phyloP scores from a whole-genome alignment of 2,113 vertebrate species.

The Megaceryle torquata region DNA sequence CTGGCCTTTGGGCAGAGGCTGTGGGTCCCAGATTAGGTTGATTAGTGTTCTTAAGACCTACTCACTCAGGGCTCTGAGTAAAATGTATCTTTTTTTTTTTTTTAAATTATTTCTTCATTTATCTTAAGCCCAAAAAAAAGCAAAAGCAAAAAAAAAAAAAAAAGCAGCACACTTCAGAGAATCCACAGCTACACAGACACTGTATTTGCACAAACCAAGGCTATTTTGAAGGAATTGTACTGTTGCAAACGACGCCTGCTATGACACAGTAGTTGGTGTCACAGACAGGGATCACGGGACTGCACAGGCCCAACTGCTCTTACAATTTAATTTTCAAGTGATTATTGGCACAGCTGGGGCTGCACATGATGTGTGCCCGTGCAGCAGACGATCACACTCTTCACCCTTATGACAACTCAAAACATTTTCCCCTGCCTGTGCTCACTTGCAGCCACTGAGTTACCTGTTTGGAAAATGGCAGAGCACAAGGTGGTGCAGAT shows the following conservation, averaged over 20 bases:
- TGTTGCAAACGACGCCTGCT: not conserved
- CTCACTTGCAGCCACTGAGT: not conserved
- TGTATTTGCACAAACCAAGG: not conserved
- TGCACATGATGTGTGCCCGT: not conserved
- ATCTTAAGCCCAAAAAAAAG: not conserved
- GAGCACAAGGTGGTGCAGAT: not conserved
- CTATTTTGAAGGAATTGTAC: not conserved
- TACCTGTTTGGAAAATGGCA: not conserved
- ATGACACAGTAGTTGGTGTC: too few relatives aligned
- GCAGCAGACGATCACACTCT: not conserved
- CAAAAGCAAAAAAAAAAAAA: not conserved
- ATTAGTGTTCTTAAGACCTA: not conserved
- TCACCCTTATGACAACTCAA: not conserved
- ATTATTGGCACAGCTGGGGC: not conserved
- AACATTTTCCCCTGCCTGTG: not conserved
- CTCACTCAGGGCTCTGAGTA: not conserved
- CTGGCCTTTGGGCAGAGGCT: not conserved
- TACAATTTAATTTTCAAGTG: not conserved
- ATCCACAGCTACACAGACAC: not conserved
- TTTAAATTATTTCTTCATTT: not conserved
- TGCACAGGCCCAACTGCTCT: not conserved
- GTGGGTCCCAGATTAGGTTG: not conserved
- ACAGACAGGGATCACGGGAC: not conserved
- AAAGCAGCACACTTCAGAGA: not conserved
- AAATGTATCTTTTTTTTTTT: too few relatives aligned